Percentiles rank a stretch among this genome's conserved stretches.
phyloP scores from a whole-genome alignment of 2,797 vertebrate species.

The Eutrigla gurnardus region DNA sequence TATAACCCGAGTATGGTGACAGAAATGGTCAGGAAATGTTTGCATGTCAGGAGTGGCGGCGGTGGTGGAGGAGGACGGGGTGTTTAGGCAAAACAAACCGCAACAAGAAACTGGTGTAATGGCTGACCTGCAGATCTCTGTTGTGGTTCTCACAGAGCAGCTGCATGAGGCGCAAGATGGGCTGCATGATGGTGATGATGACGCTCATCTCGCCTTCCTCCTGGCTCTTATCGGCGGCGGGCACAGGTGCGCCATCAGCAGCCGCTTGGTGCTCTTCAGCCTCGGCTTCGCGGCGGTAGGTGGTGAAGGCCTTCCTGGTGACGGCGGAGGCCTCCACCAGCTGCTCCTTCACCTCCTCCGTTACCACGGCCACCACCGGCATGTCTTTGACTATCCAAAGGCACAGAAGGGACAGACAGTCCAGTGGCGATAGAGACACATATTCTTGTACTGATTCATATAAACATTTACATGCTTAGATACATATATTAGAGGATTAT shows the following conservation, averaged over 20 bases:
- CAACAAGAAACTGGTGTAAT: background rate
- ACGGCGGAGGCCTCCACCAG: slow-evolving; percentile 91
- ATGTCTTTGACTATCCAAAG: slow-evolving; percentile 87
- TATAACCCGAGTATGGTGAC: slow-evolving; percentile 48
- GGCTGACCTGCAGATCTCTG: slow-evolving; percentile 92
- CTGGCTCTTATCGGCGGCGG: slow-evolving; percentile 87
- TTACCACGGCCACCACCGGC: slow-evolving; percentile 84
- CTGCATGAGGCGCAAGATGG: slow-evolving; percentile 97
- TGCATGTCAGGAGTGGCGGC: background rate
- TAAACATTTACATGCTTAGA: background rate
- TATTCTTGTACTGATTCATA: background rate
- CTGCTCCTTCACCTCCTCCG: slow-evolving; percentile 94
- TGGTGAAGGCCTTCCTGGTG: slow-evolving; percentile 92
- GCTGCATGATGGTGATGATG: slow-evolving; percentile 98
- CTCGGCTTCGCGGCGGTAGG: slow-evolving; percentile 92
- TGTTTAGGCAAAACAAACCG: slow-evolving; percentile 8
- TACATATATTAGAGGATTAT: background rate
- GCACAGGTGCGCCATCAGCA: slow-evolving; percentile 82
- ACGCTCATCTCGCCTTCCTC: slow-evolving; percentile 98
- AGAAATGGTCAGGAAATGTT: slow-evolving; percentile 58
- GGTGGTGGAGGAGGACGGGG: background rate
- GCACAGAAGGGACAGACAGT: slow-evolving; percentile 19
- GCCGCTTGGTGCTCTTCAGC: slow-evolving; percentile 91
- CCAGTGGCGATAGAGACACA: background rate
- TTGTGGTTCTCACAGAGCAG: slow-evolving; percentile 99